These are phyloP conservation scores for Phymastichus coffea DNA, from an alignment of 1,140 invertebrate species.

Conservation along the genomic window DNA sequence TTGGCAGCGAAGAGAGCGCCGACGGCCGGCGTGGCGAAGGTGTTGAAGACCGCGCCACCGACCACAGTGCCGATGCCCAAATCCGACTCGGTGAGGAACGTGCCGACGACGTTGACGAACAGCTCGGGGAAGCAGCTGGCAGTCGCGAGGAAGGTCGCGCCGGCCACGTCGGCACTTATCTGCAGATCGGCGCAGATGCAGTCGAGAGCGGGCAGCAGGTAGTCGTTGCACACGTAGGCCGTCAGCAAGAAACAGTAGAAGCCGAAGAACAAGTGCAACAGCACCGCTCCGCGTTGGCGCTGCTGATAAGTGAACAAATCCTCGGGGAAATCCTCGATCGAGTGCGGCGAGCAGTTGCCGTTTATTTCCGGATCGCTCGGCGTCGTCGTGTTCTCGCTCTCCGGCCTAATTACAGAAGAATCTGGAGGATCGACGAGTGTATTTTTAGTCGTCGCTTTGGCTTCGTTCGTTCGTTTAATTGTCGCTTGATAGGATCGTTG, in stretches of 20 bases:
- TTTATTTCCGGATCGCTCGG: too few species aligned
- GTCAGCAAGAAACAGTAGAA: conserved; percentile 78
- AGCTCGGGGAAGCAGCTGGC: conserved; percentile 89
- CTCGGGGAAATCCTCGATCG: conserved; percentile 60
- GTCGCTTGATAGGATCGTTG: too few species aligned
- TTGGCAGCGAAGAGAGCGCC: conserved; percentile 73
- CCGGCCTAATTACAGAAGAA: too few species aligned
- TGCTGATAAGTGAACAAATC: conserved; percentile 64
- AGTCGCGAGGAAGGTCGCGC: conserved; percentile 89
- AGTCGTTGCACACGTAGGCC: conserved; percentile 84
- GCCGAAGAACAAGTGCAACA: conserved; percentile 73
- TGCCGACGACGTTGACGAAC: conserved; percentile 85
- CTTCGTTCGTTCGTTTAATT: too few species aligned
- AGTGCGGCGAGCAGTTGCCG: conserved; percentile 51
- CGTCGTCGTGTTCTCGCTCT: too few species aligned
- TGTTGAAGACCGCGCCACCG: conserved; percentile 86
- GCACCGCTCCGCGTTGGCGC: conserved; percentile 66
- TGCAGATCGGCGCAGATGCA: conserved; percentile 74
- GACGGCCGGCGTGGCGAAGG: conserved; percentile 81
- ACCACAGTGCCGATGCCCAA: conserved; percentile 85
- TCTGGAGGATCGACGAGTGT: too few species aligned
- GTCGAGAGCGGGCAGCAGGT: conserved; percentile 80
- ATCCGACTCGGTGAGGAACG: conserved; percentile 74
- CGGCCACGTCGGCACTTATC: conserved; percentile 80
- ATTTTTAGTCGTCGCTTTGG: too few species aligned